Evolutionary conservation across 92 coral and sea anemone species (phyloP), one percentile per base, ranked within the genome.

Genomic region (Epizoanthus scotinus): DNA sequence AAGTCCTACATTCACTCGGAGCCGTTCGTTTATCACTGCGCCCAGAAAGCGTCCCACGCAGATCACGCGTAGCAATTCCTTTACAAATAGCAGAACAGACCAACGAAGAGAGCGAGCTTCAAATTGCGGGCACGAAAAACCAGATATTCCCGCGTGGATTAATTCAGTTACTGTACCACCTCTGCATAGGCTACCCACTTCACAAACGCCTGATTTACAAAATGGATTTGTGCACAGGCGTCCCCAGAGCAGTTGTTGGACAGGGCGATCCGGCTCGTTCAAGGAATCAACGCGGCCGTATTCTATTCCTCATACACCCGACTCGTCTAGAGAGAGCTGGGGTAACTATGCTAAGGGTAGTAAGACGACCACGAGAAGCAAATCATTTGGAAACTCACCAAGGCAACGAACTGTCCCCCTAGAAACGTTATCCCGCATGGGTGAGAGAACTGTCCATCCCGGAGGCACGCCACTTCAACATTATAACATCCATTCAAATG

Each of bases 21-120:
- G 92, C 63, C 85, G 84, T 47, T 93, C 94, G 54, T 90, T 93
- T 59, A 82, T 68, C 18, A 67, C 94, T 8, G 71, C 73, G n/a
- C 40, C 79, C 18, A 87, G 79, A 80, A 88, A 83, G 61, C 92
- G 94, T 0, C 92, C 87, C 9, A 70, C 21, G 26, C 85, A 70
- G 18, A 49, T 90, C 24, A 38, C 57, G 50, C 85, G 97, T 38
- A 93, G 97, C 80, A 93, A 90, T 70, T 87, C 97, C 44, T 93
- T 93, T 66, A 47, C 92, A 14, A 87, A 84, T 57, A 70, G 71
- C 50, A 84, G 67, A 59, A 42, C 81, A 18, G 40, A 38, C 81
- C 49, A 58, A 25, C 67, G 19, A 1, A 24, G 52, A 42, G 68
- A 75, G 55, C 68, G 26, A 20, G 13, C 49, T 34, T 6, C 81